Evolutionary conservation across 2,888 invertebrate genomes (phyloP), one percentile per base, ranked within the genome.

Genomic region (Dendrolimus pini): DNA sequence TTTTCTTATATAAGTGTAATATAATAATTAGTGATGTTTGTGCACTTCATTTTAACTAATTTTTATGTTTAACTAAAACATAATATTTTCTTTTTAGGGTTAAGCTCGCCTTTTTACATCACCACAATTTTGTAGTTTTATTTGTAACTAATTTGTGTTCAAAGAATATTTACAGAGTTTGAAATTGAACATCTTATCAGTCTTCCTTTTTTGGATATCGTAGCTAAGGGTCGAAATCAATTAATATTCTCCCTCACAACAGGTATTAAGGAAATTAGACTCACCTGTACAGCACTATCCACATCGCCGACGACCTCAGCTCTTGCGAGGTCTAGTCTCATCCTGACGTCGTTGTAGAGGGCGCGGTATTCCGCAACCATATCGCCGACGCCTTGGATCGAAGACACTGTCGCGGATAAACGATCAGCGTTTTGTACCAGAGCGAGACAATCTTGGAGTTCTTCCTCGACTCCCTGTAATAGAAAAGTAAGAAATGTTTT

Each of bases 321-420:
- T 9, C 85, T 63, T 0, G 89, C 89, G n/a, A 82, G 67, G 47
- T 78, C 71, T 0, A 90, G 72, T 2, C 89, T 64, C 7, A 82
- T 75, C 18, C 74, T 62, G 0, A 90, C 89, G 61, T 90, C 90
- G 0, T 74, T 78, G 61, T 69, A 78, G 54, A 90, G 75, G 6
- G 84, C 85, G 55, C 80, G 78, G 72, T 89, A 90, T 70, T 90
- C 90, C 1, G 79, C 75, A 60, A 74, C 82, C 84, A 90, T 85
- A 61, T 82, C 83, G 0, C 75, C 54, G 0, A 85, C 82, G 0
- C 86, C 88, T 0, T 73, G 63, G 41, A 65, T 74, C 0, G 77
- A 69, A 13, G 69, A 61, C 55, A 81, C 80, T 0, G 75, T 70
- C 0, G 61, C 64, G 1, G 85, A 75, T 12, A 89, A 72, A 0